Evolutionary conservation across 2,797 vertebrate genomes (phyloP), one percentile per base, ranked within the genome.

Genomic region (Neostethus bicornis): DNA sequence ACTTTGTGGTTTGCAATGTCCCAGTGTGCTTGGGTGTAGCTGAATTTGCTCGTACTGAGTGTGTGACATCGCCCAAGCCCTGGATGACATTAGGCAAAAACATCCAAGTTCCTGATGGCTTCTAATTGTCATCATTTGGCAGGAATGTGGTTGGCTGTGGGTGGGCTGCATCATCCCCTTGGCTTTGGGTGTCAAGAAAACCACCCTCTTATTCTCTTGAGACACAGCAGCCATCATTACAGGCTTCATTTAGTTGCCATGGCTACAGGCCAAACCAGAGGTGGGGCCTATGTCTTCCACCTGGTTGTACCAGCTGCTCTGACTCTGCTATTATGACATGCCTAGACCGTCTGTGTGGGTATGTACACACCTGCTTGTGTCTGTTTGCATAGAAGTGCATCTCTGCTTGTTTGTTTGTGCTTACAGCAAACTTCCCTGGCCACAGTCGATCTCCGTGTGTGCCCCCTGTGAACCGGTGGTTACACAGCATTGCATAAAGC

Each of bases 231-330:
- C 65, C 48, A 61, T 78, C 75, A 64, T 78, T 75, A 69, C 19
- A 21, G 51, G 56, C 41, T 54, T 72, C 29, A 65, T 82, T 81
- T 75, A 77, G 77, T 85, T 66, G 25, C 65, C 34, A 43, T 72
- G 82, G 84, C 73, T 46, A 76, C 64, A 5, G 46, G 76, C 80
- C 83, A 79, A 84, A 71, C 51, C 79, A 75, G 74, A 80, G 82
- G 82, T 38, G 60, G 71, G 72, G 72, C 73, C 76, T 82, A 76
- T 76, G 81, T 75, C 77, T 56, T 61, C 75, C 79, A 81, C 83
- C 75, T 87, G 85, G 81, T 60, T 3, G 4, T 41, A 78, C 59
- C 80, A 84, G 83, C 80, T 87, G 83, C 74, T 84, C 43, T 28
- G 25, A 21, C 49, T 24, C 51, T 64, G 63, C 69, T 71, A 70